These are phyloP conservation scores for Muntiacus muntjak DNA, from an alignment of 2,113 vertebrate species.

Conservation along the genomic window DNA sequence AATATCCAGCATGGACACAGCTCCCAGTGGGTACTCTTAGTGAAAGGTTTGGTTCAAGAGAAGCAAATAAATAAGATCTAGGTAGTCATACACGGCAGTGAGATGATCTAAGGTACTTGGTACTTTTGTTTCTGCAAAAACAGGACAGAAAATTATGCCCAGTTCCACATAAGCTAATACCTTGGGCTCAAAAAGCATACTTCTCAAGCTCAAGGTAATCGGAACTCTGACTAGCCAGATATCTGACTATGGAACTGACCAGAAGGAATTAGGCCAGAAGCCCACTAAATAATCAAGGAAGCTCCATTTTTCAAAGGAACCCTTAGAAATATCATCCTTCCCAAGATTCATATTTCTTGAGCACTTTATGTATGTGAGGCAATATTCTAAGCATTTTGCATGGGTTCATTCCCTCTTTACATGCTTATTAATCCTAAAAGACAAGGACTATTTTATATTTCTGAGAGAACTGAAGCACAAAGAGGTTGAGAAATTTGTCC, in stretches of 20 bases:
- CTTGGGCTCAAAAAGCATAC: not conserved
- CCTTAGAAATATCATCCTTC: not conserved
- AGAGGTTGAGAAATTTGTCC: not conserved
- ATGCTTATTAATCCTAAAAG: not conserved
- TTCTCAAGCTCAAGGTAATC: not conserved
- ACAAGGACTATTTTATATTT: not conserved
- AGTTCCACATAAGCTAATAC: not conserved
- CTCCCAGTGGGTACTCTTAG: not conserved
- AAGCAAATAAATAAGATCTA: not conserved
- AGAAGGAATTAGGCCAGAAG: not conserved
- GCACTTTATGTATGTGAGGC: not conserved
- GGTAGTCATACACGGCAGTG: not conserved
- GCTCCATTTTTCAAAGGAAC: not conserved
- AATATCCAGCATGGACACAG: not conserved
- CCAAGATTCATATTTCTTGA: not conserved
- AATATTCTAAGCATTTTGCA: not conserved
- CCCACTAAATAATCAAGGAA: not conserved
- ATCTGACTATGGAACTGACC: not conserved
- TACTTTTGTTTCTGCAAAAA: not conserved
- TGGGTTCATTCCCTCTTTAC: not conserved
- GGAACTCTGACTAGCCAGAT: not conserved
- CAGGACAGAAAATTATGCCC: not conserved
- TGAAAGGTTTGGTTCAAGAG: not conserved
- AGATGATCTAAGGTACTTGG: not conserved
- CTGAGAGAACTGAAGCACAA: not conserved